phyloP scores from a whole-genome alignment of 2,113 vertebrate genomes.

The Phalacrocorax pelagicus region DNA sequence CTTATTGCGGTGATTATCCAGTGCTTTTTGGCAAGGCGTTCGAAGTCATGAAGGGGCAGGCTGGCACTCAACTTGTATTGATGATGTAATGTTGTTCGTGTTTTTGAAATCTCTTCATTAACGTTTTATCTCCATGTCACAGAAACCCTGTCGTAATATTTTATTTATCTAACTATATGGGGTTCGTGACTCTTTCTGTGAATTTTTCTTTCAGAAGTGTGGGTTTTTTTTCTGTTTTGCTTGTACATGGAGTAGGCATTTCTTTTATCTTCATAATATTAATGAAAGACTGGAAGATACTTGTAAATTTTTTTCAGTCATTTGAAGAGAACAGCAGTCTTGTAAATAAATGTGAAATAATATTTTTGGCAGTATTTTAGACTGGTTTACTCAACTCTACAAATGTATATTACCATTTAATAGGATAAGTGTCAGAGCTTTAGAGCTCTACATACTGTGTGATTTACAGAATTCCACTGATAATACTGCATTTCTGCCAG shows the following conservation, averaged over 20 bases:
- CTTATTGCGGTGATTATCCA: not conserved
- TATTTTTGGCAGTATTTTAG: not conserved
- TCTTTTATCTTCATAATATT: not conserved
- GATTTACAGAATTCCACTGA: not conserved
- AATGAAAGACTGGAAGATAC: not conserved
- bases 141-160: not conserved
- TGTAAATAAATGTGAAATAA: not conserved
- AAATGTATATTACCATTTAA: not conserved
- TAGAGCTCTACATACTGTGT: not conserved
- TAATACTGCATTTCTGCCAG: not conserved
- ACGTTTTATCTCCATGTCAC: not conserved
- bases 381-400: not conserved
- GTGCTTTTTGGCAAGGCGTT: not conserved
- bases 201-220: not conserved
- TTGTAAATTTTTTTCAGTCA: not conserved
- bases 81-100: not conserved
- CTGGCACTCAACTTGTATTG: not conserved
- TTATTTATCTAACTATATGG: not conserved
- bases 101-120: not conserved
- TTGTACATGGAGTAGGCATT: not conserved
- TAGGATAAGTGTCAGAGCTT: not conserved
- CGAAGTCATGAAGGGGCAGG: fast-evolving
- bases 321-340: not conserved
- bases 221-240: not conserved
- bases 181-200: not conserved